These are phyloP conservation scores for Danio rerio DNA, from an alignment of 2,113 vertebrate species.

Conservation along the genomic window GRCz12tu NC_133194.1:37540501-37541000, in stretches of 20 bases:
- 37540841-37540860: background rate
- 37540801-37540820: constrained; percentile 32
- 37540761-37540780: constrained; percentile 24
- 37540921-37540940: constrained; percentile 4
- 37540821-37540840: background rate
- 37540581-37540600: constrained; percentile 34
- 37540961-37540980: background rate
- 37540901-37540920: constrained; percentile 20
- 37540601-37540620: constrained; percentile 61
- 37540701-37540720: constrained; percentile 65
- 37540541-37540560: background rate
- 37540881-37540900: constrained; percentile 30
- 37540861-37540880: constrained; percentile 19
- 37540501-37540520: background rate
- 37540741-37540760: constrained; percentile 38
- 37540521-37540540: background rate
- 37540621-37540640: constrained; percentile 70
- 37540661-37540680: constrained; percentile 77
- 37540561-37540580: background rate
- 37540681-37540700: constrained; percentile 73
- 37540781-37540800: constrained; percentile 28
- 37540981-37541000: background rate
- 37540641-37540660: constrained; percentile 73
- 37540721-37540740: constrained; percentile 42
- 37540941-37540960: background rate